Evolutionary conservation across 2,797 vertebrate species (phyloP).

Genomic region (Iguana delicatissima): DNA sequence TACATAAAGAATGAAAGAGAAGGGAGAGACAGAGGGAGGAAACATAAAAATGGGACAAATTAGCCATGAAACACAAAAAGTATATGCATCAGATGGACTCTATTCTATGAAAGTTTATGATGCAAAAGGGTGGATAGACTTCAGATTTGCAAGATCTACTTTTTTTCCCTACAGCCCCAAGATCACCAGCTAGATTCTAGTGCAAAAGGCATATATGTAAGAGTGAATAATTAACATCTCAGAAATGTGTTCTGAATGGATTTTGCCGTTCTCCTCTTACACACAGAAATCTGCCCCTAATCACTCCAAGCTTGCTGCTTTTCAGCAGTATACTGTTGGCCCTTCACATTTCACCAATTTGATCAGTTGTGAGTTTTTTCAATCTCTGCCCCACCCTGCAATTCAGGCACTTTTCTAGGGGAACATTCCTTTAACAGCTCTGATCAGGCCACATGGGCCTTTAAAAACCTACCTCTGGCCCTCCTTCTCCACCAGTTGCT

Average conservation of each 20-base stretch:
- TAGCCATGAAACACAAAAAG: neutral
- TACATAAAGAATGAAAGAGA: no score
- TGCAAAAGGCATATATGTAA: neutral
- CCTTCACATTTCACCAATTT: no score
- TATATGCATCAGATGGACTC: neutral
- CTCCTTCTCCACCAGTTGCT: no score
- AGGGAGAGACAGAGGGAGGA: neutral
- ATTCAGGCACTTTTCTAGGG: no score
- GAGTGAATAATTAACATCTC: neutral
- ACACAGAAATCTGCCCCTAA: neutral
- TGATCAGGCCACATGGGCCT: no score
- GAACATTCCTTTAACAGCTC: no score
- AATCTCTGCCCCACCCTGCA: no score
- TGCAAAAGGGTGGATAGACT: no score
- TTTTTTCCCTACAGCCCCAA: neutral
- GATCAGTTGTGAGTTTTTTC: no score
- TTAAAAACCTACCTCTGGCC: no score
- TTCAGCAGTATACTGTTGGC: neutral
- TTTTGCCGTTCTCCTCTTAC: neutral
- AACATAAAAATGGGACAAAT: neutral
- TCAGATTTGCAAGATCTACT: neutral
- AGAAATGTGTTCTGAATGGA: neutral
- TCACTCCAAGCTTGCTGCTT: neutral
- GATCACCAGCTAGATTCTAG: neutral
- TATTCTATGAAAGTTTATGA: neutral